Percentiles rank a stretch among this genome's conserved stretches.
Evolutionary conservation across 2,797 vertebrate species (phyloP).

Genomic region (Acomys russatus): DNA sequence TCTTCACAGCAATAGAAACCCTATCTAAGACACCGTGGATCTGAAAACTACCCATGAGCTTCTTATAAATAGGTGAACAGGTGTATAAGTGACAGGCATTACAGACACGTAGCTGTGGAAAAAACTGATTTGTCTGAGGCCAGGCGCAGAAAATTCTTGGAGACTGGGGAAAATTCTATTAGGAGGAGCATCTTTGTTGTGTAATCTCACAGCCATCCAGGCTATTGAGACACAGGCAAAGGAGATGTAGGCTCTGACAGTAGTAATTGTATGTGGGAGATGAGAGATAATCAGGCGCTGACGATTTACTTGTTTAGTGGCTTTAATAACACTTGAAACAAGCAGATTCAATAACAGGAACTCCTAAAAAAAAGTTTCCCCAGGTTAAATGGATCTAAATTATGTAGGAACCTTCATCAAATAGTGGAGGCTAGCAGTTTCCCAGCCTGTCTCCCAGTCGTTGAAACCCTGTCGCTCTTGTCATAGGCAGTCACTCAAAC

Average conservation of each 20-base stretch:
- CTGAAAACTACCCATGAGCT: background rate
- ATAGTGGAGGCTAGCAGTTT: background rate
- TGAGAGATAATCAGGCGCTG: background rate
- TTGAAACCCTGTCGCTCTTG: background rate
- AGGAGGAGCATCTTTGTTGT: background rate
- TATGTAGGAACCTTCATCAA: background rate
- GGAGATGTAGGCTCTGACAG: background rate
- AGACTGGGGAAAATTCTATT: background rate
- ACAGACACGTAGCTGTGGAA: background rate
- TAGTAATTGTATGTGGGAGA: background rate
- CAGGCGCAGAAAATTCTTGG: background rate
- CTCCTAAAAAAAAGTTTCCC: background rate
- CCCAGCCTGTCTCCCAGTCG: slow-evolving; percentile 12
- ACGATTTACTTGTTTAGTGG: slow-evolving; percentile 25
- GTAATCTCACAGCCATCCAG: slow-evolving; percentile 6
- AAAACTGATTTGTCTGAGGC: background rate
- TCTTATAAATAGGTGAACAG: no score
- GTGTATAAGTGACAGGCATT: background rate
- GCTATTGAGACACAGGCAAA: background rate
- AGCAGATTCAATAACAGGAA: background rate
- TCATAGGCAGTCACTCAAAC: slow-evolving; percentile 8
- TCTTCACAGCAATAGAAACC: background rate
- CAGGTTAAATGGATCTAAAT: slow-evolving; percentile 43
- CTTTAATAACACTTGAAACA: slow-evolving; percentile 47
- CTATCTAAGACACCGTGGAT: background rate